phyloP scores from a whole-genome alignment of 2,113 vertebrate genomes.

The Cryptotis parvus region DNA sequence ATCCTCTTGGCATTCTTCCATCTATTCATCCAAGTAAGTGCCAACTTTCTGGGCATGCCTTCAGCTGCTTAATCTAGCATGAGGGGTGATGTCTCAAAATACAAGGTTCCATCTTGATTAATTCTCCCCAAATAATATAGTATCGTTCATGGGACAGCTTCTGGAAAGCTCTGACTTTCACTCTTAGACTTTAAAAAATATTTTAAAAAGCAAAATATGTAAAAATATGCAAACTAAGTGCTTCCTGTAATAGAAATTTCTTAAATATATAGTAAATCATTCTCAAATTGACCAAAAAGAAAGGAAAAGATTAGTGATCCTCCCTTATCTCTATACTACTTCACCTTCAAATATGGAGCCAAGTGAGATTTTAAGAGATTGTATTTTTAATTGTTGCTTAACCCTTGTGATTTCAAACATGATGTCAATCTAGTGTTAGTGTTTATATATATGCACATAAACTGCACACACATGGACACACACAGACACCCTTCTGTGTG shows the following conservation, averaged over 20 bases:
- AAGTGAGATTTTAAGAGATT: conserved; percentile 44
- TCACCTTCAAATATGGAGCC: conserved; percentile 33
- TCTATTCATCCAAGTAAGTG: conserved; percentile 72
- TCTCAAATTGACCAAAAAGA: background rate
- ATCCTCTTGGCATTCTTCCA: conserved; percentile 43
- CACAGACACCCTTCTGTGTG: background rate
- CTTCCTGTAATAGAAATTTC: conserved; percentile 46
- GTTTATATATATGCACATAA: background rate
- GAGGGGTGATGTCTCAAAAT: conserved; percentile 39
- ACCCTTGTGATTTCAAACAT: conserved; percentile 52
- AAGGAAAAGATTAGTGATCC: conserved; percentile 15
- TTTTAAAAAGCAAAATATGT: conserved; percentile 39
- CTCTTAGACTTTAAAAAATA: background rate
- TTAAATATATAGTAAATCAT: conserved; percentile 31
- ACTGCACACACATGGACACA: background rate
- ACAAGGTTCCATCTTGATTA: conserved; percentile 31
- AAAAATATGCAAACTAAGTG: background rate
- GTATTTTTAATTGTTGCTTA: conserved; percentile 40
- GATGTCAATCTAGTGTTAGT: background rate
- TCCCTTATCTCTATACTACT: background rate
- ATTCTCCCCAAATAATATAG: background rate
- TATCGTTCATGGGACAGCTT: background rate
- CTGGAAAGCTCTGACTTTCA: background rate
- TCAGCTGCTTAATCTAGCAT: conserved; percentile 73
- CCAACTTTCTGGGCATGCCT: conserved; percentile 64